phyloP scores from a whole-genome alignment of 37 sponge, comb jelly and placozoan genomes.

The Spongilla lacustris region DNA sequence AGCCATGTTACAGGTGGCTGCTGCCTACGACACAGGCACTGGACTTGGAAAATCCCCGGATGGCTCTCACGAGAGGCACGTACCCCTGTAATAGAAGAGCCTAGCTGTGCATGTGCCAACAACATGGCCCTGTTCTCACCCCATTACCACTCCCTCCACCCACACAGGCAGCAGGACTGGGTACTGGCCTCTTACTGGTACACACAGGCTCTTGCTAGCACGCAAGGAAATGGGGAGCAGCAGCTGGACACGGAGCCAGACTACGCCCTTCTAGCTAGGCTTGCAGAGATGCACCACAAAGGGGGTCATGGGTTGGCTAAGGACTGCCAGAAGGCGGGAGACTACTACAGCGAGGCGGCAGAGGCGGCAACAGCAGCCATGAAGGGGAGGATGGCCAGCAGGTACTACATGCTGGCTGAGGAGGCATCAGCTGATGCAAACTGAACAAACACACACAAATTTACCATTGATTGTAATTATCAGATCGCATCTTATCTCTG shows the following conservation, averaged over 20 bases:
- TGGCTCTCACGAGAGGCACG: neutral
- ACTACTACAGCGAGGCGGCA: constrained; percentile 81
- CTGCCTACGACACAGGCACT: constrained; percentile 52
- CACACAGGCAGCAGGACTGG: constrained; percentile 30
- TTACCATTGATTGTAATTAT: neutral
- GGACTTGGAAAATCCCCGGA: constrained; percentile 14
- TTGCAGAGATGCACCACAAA: constrained; percentile 73
- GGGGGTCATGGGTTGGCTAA: constrained; percentile 44
- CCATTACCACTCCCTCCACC: neutral
- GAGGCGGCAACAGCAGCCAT: constrained; percentile 82
- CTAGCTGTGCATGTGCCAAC: neutral
- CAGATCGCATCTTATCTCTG: neutral
- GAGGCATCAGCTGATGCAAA: constrained; percentile 71
- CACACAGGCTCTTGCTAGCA: constrained; percentile 30
- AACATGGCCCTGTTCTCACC: neutral
- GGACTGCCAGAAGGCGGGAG: constrained; percentile 61
- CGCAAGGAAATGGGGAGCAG: neutral
- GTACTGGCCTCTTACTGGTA: constrained; percentile 71
- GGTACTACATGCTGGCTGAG: constrained; percentile 85
- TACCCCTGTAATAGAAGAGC: neutral
- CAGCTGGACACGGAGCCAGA: constrained; percentile 23
- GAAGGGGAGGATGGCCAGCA: constrained; percentile 88
- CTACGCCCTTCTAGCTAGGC: constrained; percentile 54
- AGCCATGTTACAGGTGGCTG: constrained; percentile 66
- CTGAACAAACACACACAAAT: neutral